Evolutionary conservation across 2,888 invertebrate genomes (phyloP).

Genomic region (Hydrotaea diabolus): DNA sequence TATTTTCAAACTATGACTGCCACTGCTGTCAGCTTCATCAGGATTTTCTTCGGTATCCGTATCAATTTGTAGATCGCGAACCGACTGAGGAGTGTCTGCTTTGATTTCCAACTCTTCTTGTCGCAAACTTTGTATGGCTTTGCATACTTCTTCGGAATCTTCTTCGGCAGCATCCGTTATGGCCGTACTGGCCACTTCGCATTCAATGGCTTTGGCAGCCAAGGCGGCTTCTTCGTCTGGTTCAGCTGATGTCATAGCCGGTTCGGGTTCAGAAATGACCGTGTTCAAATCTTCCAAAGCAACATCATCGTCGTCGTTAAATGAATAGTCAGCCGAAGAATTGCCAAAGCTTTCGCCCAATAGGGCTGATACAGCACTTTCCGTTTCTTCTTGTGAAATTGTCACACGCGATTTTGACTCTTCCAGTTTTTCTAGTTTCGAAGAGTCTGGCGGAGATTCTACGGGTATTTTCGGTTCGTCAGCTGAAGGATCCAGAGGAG

Average conservation of each 20-base stretch:
- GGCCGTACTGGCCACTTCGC: constrained; percentile 61
- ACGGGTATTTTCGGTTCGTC: constrained; percentile 80
- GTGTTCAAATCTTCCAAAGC: constrained; percentile 74
- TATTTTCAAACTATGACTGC: constrained; percentile 75
- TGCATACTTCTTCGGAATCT: constrained; percentile 90
- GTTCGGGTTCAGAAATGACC: constrained; percentile 80
- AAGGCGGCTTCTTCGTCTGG: constrained; percentile 81
- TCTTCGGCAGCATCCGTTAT: constrained; percentile 80
- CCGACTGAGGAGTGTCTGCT: constrained; percentile 92
- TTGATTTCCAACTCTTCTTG: constrained; percentile 87
- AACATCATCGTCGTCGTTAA: constrained; percentile 76
- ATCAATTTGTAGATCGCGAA: constrained; percentile 91
- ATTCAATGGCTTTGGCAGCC: constrained; percentile 81
- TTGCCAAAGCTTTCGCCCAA: constrained; percentile 92
- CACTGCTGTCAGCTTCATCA: constrained; percentile 82
- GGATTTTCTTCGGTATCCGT: constrained; percentile 90
- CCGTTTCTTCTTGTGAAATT: constrained; percentile 95
- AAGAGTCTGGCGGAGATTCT: constrained; percentile 79
- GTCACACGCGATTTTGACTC: constrained; percentile 87
- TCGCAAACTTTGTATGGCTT: constrained; percentile 90
- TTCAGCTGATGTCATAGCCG: constrained; percentile 77
- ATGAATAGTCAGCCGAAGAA: constrained; percentile 82
- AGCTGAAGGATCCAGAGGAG: constrained; percentile 77
- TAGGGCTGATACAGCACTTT: constrained; percentile 94
- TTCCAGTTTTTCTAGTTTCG: constrained; percentile 83